These are phyloP conservation scores for Chloroclysta siterata DNA, from an alignment of 2,888 invertebrate genomes.

Conservation along the genomic window DNA sequence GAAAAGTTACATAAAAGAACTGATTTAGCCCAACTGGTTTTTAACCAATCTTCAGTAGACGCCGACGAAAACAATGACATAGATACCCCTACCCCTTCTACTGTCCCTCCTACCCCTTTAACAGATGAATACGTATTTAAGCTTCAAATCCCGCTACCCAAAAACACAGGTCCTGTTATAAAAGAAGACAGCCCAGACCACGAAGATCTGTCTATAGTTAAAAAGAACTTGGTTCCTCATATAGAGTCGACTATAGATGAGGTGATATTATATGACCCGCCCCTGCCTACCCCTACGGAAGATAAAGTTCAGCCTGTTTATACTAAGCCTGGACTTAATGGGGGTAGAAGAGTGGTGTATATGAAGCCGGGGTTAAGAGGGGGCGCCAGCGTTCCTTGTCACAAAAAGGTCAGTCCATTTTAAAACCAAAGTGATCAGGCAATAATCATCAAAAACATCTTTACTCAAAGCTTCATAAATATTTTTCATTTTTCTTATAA, in stretches of 20 bases:
- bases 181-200: conserved; percentile 50
- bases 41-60: conserved; percentile 39
- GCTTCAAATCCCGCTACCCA: conserved; percentile 65
- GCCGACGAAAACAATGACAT: conserved; percentile 52
- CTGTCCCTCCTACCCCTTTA: conserved; percentile 69
- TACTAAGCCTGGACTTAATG: conserved; percentile 58
- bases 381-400: conserved; percentile 26
- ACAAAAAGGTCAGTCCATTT: conserved; percentile 28
- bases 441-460: neutral
- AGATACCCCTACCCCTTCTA: conserved; percentile 61
- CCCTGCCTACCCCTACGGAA: conserved; percentile 62
- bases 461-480: neutral
- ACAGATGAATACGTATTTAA: conserved; percentile 77
- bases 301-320: conserved; percentile 56
- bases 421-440: neutral
- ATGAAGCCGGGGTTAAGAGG: conserved; percentile 58
- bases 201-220: conserved; percentile 70
- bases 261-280: conserved; percentile 66
- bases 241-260: conserved; percentile 67
- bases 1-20: conserved; percentile 34
- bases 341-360: conserved; percentile 50
- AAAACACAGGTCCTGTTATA: conserved; percentile 52
- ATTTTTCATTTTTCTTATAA: neutral
- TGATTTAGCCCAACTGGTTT: conserved; percentile 39
- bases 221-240: conserved; percentile 69